Conservation (phyloP, 2,888 invertebrate genomes). For the Lithophane semibrunnea region DNA sequence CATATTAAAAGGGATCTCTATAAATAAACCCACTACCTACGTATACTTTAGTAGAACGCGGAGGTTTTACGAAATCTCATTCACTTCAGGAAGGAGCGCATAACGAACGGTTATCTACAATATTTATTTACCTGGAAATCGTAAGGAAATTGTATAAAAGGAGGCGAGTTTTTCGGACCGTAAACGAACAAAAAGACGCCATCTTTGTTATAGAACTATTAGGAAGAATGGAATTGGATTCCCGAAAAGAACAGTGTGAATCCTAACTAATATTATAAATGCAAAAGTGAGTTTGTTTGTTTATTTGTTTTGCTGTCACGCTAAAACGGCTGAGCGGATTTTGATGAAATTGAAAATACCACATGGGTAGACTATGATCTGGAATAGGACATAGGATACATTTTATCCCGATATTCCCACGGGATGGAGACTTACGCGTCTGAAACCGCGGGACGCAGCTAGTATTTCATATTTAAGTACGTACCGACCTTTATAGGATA, state of each 20-base stretch:
- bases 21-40: constrained; percentile 11
- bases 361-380: too few species aligned
- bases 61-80: constrained; percentile 13
- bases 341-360: too few species aligned
- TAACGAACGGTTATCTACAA: constrained; percentile 30
- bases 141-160: constrained; percentile 21
- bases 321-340: too few species aligned
- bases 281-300: too few species aligned
- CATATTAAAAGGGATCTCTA: background rate
- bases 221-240: constrained; percentile 20
- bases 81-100: constrained; percentile 14
- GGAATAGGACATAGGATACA: too few species aligned
- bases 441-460: too few species aligned
- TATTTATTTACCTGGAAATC: constrained; percentile 40
- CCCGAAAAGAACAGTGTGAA: constrained; percentile 1
- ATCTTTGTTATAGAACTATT: constrained; percentile 29
- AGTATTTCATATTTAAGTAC: too few species aligned
- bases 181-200: constrained; percentile 26
- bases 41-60: background rate
- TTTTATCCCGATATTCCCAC: too few species aligned
- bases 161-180: constrained; percentile 22
- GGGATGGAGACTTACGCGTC: too few species aligned
- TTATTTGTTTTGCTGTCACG: too few species aligned
- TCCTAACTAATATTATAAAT: too few species aligned
- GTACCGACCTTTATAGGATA: background rate